Evolutionary conservation across 2,113 vertebrate species (phyloP), one percentile per base, ranked within the genome.

Genomic region (Saguinus midas): DNA sequence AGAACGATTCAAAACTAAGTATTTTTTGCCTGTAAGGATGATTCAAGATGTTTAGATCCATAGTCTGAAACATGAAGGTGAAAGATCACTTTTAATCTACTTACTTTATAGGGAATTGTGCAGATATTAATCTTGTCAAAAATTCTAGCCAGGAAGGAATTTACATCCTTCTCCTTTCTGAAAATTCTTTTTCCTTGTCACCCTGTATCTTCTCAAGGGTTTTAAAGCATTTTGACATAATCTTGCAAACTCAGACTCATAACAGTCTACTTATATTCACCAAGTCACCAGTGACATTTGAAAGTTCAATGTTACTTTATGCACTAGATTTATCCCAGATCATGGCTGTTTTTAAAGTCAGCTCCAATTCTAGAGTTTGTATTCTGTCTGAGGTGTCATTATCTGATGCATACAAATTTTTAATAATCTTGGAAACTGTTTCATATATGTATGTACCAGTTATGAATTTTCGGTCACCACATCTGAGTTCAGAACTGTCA

Each of bases 151-250:
- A 52, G 32, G 8, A 55, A 93, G 20, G 8, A 14, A 58, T 64
- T 78, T 35, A 85, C 6, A 50, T 6, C 64, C 25, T 52, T 61
- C 87, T 21, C 14, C 8, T 50, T 73, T 93, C 8, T 61, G 6
- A 37, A 82, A 43, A 5, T 18, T 32, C 9, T 90, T 85, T 32
- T 29, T 6, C 2, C 8, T 48, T 70, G 58, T 83, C 14, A 86
- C 32, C 9, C 2, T 48, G 8, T 37, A 7, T 86, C 40, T 87
- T 92, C 80, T 94, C 1, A 37, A 40, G 48, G 64, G 37, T 75
- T 97, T 94, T 90, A 40, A 94, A 88, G 29, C 17, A 92, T 90
- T 95, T 92, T 90, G 55, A 87, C 45, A 68, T 27, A 90, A 37
- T 90, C 90, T 90, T 68, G 21, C 16, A 40, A 83, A 90, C 87